These are phyloP conservation scores for Pluvialis apricaria DNA, from an alignment of 2,113 vertebrate species.

Conservation along the genomic window DNA sequence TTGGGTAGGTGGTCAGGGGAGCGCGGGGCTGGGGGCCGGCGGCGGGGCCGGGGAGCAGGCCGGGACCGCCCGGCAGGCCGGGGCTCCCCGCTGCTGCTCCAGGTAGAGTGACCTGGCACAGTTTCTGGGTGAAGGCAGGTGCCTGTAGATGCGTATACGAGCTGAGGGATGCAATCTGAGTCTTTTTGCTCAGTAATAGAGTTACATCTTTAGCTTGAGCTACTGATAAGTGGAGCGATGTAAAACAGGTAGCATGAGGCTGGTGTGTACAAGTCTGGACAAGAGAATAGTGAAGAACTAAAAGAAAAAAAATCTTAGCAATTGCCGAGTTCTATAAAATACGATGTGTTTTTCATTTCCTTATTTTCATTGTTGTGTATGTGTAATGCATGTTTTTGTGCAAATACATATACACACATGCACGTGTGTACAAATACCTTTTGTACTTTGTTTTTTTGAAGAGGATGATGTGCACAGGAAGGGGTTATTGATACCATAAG, in stretches of 20 bases:
- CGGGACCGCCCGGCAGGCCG: neutral
- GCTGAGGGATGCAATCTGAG: accelerated
- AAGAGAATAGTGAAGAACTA: neutral
- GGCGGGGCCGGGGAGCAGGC: neutral
- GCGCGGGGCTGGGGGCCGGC: neutral
- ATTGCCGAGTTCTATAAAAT: neutral
- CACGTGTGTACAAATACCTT: accelerated
- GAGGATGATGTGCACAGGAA: neutral
- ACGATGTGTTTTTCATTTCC: accelerated
- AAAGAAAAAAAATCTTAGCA: neutral
- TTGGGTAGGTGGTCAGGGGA: slow-evolving; percentile 79
- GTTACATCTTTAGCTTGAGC: neutral
- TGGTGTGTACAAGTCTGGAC: neutral
- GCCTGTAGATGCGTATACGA: accelerated
- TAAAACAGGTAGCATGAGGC: neutral
- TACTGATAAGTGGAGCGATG: neutral
- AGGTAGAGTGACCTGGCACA: accelerated
- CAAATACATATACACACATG: accelerated
- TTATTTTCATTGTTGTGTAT: accelerated
- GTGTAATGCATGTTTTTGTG: neutral
- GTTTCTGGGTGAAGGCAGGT: accelerated
- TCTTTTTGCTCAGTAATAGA: accelerated
- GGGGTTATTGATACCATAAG: accelerated
- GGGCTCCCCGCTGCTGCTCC: neutral
- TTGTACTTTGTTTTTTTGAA: neutral